A percentile compares a stretch with the other conserved stretches of the same genome.
phyloP scores from a whole-genome alignment of 2,113 vertebrate species.

The Macaca nemestrina region DNA sequence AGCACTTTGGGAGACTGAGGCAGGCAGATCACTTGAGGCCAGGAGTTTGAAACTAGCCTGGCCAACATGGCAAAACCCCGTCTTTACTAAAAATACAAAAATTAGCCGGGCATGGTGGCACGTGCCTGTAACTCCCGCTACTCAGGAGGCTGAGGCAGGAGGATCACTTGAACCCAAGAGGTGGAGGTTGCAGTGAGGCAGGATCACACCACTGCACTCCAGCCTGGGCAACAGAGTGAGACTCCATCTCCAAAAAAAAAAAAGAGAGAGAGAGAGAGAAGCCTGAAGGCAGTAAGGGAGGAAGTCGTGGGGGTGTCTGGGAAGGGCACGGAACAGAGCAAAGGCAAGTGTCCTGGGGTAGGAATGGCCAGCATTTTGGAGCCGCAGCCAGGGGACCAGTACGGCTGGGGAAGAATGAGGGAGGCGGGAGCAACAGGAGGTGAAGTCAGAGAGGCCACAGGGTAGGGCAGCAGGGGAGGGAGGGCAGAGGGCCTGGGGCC shows the following conservation, averaged over 20 bases:
- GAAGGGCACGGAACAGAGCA: background rate
- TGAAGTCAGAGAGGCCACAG: no score
- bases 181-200: background rate
- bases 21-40: background rate
- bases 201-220: background rate
- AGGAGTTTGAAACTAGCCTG: background rate
- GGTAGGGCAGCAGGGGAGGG: background rate
- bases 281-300: background rate
- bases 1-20: background rate
- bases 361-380: background rate
- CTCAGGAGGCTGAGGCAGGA: background rate
- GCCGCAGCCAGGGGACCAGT: background rate
- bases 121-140: rapidly evolving
- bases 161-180: background rate
- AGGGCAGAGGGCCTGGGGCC: background rate
- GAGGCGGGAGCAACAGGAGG: rapidly evolving
- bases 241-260: background rate
- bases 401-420: background rate
- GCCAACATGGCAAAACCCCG: background rate
- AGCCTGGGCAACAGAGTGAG: background rate
- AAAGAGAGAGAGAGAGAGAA: background rate
- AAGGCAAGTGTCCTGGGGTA: background rate
- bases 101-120: background rate
- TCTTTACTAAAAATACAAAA: background rate
- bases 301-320: background rate